A percentile compares a stretch with the other conserved stretches of the same genome.
Evolutionary conservation across 2,797 vertebrate genomes (phyloP).

Genomic region (Neoniphon sammara): DNA sequence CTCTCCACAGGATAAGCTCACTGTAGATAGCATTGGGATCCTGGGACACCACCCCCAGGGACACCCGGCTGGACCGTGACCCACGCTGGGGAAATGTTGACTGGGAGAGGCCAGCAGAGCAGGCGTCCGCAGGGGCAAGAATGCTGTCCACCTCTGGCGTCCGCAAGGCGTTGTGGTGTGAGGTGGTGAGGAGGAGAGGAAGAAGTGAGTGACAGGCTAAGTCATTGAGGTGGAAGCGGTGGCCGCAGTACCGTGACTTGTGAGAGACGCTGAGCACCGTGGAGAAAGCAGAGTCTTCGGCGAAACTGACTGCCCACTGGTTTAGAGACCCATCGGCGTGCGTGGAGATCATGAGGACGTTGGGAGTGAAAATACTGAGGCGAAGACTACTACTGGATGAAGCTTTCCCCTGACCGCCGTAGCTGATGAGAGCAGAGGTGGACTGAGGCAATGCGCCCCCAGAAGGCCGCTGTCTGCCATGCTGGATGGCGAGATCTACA

Average conservation of each 20-base stretch:
- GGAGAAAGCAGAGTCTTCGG: conserved; percentile 96
- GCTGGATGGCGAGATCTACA: conserved; percentile 95
- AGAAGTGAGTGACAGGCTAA: conserved; percentile 97
- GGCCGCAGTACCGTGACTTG: conserved; percentile 97
- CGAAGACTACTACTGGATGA: conserved; percentile 86
- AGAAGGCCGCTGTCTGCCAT: conserved; percentile 90
- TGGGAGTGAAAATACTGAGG: conserved; percentile 97
- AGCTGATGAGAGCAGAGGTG: conserved; percentile 91
- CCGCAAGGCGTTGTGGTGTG: conserved; percentile 94
- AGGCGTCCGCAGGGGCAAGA: conserved; percentile 57
- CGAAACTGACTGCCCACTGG: conserved; percentile 98
- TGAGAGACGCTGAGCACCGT: conserved; percentile 97
- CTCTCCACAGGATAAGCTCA: conserved; percentile 98
- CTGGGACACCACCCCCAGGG: conserved; percentile 81
- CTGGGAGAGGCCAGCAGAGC: conserved; percentile 23
- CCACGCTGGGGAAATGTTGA: conserved; percentile 50
- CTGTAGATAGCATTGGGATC: conserved; percentile 94
- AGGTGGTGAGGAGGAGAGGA: conserved; percentile 96
- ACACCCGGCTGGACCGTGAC: conserved; percentile 74
- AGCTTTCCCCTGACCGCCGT: conserved; percentile 88
- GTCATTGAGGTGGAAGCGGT: conserved; percentile 98
- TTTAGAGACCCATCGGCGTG: conserved; percentile 97
- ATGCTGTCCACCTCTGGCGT: conserved; percentile 84
- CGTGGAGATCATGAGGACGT: conserved; percentile 98
- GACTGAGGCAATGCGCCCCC: conserved; percentile 86